Conservation (phyloP, 35 echinoderm and acorn worm genomes). For the Ptychodera flava region DNA sequence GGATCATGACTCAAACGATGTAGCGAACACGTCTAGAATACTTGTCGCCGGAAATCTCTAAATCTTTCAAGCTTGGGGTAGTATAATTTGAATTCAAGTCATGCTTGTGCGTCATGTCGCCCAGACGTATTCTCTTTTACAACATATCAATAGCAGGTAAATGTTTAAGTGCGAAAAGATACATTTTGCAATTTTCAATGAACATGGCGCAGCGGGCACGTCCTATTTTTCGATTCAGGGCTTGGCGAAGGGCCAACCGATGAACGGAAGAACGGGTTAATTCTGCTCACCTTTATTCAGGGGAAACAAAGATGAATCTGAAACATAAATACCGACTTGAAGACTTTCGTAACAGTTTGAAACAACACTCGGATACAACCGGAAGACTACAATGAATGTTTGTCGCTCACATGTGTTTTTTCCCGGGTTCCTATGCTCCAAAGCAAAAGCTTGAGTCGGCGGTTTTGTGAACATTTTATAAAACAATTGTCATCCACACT, state of each 20-base stretch:
- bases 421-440: no score
- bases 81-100: not conserved
- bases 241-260: not conserved
- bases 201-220: not conserved
- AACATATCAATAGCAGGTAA: not conserved
- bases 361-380: no score
- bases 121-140: not conserved
- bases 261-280: no score
- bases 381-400: no score
- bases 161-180: slow-evolving; percentile 1
- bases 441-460: no score
- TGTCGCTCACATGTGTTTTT: no score
- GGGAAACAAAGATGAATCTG: no score
- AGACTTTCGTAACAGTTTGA: no score
- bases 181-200: not conserved
- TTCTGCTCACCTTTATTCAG: no score
- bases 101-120: not conserved
- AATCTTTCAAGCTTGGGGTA: not conserved
- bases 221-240: not conserved
- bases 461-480: no score
- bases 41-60: not conserved
- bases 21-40: not conserved
- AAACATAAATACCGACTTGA: no score
- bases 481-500: no score
- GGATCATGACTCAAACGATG: not conserved